Conservation (phyloP, 2,888 invertebrate genomes). For the Myopa testacea region DNA sequence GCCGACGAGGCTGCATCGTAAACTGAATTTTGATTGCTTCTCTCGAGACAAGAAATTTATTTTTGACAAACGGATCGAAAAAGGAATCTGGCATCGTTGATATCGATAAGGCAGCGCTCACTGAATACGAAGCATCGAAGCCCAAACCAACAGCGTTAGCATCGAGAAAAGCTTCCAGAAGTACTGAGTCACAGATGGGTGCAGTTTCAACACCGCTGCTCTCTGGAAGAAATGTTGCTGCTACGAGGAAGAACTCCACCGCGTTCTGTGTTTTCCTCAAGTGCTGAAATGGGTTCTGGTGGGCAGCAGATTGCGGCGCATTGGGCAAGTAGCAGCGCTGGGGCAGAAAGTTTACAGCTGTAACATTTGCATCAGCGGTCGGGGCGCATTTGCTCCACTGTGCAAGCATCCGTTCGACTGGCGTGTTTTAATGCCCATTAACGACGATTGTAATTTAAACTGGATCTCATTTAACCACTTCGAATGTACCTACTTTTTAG, state of each 20-base stretch:
- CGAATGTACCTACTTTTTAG: slow-evolving; percentile 45
- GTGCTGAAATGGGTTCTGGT: not conserved
- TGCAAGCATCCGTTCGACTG: slow-evolving; percentile 50
- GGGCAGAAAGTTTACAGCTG: too few species aligned
- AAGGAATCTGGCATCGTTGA: not conserved
- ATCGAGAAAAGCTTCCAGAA: too few species aligned
- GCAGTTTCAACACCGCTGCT: too few species aligned
- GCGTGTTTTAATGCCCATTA: slow-evolving; percentile 66
- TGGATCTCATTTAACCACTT: slow-evolving; percentile 65
- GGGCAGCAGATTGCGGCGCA: not conserved
- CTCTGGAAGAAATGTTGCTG: not conserved
- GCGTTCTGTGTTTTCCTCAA: not conserved
- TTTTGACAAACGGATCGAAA: slow-evolving; percentile 11
- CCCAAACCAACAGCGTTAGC: not conserved
- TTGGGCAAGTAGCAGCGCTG: not conserved
- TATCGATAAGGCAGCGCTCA: not conserved
- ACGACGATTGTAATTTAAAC: slow-evolving; percentile 67
- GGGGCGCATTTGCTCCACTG: slow-evolving; percentile 46
- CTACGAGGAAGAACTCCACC: too few species aligned
- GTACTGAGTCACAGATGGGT: too few species aligned
- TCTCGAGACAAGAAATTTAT: slow-evolving; percentile 13
- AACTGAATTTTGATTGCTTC: not conserved
- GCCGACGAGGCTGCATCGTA: not conserved
- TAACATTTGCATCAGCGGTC: not conserved
- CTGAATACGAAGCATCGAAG: not conserved